Evolutionary conservation across 2,888 invertebrate genomes (phyloP), one percentile per base, ranked within the genome.

Genomic region (Smittia sp.): DNA sequence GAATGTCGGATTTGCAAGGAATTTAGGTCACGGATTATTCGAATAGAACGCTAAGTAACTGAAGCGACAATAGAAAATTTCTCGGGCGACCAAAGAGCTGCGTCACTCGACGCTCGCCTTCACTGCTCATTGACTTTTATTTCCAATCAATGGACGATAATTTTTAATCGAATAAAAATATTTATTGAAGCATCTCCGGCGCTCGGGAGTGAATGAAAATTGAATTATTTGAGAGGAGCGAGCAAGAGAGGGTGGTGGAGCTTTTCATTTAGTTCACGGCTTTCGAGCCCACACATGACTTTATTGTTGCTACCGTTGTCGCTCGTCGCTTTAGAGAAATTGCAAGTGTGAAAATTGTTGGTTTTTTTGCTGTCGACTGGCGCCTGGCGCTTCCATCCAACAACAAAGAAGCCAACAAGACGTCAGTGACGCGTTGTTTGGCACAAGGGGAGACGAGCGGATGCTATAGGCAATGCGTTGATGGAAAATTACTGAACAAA

Each of bases 321-420:
- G n/a, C 3, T 22, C 6, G 24, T 27, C 22, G n/a, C 20, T n/a
- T 63, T 13, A 24, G 25, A 27, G 24, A 62, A 32, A 62, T 72
- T 72, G 72, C 58, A 72, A 72, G 62, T 72, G 62, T 72, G 72
- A 69, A 69, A 69, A 54, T 32, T 32, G 32, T 9, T 41, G 15
- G 46, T 22, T 22, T 58, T 52, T 58, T 58, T 58, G 58, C 22
- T 58, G 27, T 63, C 52, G 58, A 25, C 15, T 58, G 72, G 72
- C 72, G 72, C 72, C 72, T 24, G 72, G 54, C 72, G 54, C 54
- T 54, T 38, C 1, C 58, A 20, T 6, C 6, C 65, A 70, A 54
- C 70, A 70, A 70, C 72, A 72, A 70, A 62, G 69, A 72, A 72
- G 72, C 62, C 72, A 72, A 15, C 39, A 62, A 72, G 72, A 54